Conservation (phyloP, 2,888 invertebrate species). For the Neocrepidodera transversa region DNA sequence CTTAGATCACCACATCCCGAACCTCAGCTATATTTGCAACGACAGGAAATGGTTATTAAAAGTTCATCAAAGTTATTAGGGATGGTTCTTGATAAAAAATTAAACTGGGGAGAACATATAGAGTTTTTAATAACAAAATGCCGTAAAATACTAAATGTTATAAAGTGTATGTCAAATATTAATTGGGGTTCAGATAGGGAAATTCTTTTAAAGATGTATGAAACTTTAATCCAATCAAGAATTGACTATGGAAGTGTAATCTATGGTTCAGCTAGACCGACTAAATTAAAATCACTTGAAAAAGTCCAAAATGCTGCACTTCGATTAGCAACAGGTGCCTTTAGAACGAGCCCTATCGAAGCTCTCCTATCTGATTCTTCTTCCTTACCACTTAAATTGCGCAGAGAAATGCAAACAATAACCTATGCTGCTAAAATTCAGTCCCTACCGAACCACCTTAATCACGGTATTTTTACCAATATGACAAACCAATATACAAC, state of each 20-base stretch:
- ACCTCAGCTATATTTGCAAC: not conserved
- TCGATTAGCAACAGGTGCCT: conserved; percentile 3
- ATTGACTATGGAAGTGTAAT: conserved; percentile 17
- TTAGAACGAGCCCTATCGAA: conserved; percentile 7
- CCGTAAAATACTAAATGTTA: not conserved
- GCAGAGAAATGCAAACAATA: too few species aligned
- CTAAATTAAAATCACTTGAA: not conserved
- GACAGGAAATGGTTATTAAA: not conserved
- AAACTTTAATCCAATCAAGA: conserved; percentile 1
- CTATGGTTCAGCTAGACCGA: conserved; percentile 9
- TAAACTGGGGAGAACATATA: conserved; percentile 10
- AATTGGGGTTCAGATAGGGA: conserved; percentile 20
- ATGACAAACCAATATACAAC: too few species aligned
- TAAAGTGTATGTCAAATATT: not conserved
- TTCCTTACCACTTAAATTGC: too few species aligned
- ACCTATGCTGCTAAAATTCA: too few species aligned
- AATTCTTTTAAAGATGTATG: conserved; percentile 3
- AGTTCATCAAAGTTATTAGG: conserved; percentile 4
- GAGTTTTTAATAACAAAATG: conserved; percentile 2
- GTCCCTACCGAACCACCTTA: too few species aligned
- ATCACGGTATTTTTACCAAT: too few species aligned
- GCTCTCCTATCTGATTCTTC: too few species aligned
- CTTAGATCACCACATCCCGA: too few species aligned
- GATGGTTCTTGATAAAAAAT: conserved; percentile 10
- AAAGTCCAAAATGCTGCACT: conserved; percentile 3